Evolutionary conservation across 2,888 invertebrate species (phyloP).

Genomic region (Cephus runcator): DNA sequence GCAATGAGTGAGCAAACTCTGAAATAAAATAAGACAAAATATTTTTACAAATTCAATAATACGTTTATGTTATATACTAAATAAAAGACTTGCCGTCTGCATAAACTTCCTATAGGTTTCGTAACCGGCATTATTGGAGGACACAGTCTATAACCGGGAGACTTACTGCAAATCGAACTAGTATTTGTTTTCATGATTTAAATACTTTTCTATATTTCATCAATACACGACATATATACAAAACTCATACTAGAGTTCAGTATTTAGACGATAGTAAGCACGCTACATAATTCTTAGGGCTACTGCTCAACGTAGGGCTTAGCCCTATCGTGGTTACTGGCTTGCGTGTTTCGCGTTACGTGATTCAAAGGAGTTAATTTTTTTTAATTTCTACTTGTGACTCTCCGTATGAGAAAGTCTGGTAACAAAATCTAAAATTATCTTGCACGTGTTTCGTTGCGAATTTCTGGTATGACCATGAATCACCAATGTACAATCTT

Average conservation of each 20-base stretch:
- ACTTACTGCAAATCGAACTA: too few species aligned
- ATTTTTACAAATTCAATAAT: background rate
- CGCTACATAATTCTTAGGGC: background rate
- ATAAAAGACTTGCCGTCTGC: background rate
- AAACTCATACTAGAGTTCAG: background rate
- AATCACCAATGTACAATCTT: background rate
- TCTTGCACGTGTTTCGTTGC: background rate
- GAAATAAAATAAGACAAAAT: background rate
- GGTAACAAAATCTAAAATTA: background rate
- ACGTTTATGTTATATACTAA: background rate
- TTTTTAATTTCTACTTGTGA: background rate
- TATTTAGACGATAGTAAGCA: background rate
- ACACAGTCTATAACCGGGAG: background rate
- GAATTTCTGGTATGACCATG: background rate
- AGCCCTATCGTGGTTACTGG: background rate
- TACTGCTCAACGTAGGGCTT: background rate
- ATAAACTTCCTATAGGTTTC: background rate
- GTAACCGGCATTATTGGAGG: background rate
- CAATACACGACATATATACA: too few species aligned
- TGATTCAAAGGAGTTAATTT: background rate
- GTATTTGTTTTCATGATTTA: too few species aligned
- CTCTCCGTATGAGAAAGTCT: background rate
- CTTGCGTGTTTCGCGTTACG: background rate
- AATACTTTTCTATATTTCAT: too few species aligned
- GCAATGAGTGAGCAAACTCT: background rate